phyloP scores from a whole-genome alignment of 1,140 invertebrate genomes.

The Ruditapes philippinarum region DNA sequence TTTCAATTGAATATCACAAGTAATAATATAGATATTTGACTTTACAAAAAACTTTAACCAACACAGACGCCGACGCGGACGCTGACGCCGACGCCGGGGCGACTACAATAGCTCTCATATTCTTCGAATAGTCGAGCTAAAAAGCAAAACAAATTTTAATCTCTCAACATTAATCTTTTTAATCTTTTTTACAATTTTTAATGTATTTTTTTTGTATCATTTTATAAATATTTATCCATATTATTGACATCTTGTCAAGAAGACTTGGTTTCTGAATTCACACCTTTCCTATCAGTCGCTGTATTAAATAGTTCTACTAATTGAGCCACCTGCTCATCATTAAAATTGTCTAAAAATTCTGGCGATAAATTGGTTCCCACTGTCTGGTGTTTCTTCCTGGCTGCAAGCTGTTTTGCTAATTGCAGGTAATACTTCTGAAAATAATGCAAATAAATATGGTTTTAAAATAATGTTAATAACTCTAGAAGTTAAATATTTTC shows the following conservation, averaged over 20 bases:
- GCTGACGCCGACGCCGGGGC: too few relatives aligned
- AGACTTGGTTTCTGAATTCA: background rate
- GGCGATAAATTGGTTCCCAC: constrained; percentile 77
- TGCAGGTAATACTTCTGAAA: constrained; percentile 84
- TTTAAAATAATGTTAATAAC: too few relatives aligned
- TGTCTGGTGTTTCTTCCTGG: constrained; percentile 71
- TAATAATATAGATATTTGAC: too few relatives aligned
- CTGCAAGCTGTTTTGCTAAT: constrained; percentile 79
- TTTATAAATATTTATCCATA: background rate
- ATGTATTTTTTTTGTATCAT: background rate
- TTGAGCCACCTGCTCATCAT: constrained; percentile 80
- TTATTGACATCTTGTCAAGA: background rate
- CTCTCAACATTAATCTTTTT: background rate
- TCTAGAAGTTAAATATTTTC: too few relatives aligned
- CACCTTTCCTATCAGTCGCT: constrained; percentile 67
- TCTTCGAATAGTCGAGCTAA: too few relatives aligned
- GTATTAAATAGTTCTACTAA: constrained; percentile 79
- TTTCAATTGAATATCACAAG: too few relatives aligned
- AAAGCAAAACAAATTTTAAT: background rate
- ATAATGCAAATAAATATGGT: constrained; percentile 19
- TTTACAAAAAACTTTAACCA: too few relatives aligned
- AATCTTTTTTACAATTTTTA: background rate
- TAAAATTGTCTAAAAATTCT: constrained; percentile 81
- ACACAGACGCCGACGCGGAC: too few relatives aligned
- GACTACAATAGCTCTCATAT: too few relatives aligned